Evolutionary conservation across 2,113 vertebrate species (phyloP).

Genomic region (Tricholaema leucomelas): DNA sequence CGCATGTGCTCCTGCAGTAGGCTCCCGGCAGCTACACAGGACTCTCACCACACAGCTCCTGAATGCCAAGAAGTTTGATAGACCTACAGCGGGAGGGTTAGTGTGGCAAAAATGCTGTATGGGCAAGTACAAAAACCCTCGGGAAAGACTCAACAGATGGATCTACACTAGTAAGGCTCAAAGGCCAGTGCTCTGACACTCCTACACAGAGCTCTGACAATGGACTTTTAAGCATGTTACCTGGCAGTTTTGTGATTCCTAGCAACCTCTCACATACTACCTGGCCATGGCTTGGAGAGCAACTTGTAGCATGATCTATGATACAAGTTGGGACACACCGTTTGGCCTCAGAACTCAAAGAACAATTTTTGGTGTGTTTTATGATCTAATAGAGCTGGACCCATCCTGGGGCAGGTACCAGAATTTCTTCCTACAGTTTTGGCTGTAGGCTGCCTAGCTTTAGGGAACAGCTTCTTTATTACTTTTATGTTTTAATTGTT

Average conservation of each 20-base stretch:
- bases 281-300: neutral
- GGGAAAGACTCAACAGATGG: neutral
- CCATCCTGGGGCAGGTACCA: neutral
- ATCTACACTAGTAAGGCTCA: neutral
- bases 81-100: neutral
- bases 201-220: neutral
- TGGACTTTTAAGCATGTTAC: neutral
- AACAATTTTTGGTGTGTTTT: neutral
- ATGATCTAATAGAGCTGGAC: neutral
- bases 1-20: too few species aligned
- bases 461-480: neutral
- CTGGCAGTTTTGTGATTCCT: neutral
- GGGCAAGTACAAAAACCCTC: neutral
- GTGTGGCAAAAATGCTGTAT: neutral
- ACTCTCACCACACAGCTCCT: neutral
- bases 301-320: neutral
- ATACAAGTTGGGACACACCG: neutral
- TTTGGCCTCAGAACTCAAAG: neutral
- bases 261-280: neutral
- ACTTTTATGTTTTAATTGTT: neutral
- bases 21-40: neutral
- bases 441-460: neutral
- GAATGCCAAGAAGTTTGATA: neutral
- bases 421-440: neutral
- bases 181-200: neutral